Conservation (phyloP, 2,113 vertebrate genomes). For the Stegostoma tigrinum region DNA sequence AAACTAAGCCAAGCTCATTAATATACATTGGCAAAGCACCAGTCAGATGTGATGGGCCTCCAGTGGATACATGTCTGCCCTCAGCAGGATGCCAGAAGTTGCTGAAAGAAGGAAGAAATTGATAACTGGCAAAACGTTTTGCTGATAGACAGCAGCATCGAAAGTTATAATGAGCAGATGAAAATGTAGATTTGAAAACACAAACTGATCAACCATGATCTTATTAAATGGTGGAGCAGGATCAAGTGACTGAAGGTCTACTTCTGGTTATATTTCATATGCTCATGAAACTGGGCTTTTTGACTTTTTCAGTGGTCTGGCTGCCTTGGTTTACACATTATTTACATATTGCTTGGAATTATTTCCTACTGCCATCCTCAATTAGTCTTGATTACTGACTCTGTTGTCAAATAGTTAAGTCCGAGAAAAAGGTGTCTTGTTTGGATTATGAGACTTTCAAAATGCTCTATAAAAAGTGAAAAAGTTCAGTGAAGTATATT, state of each 20-base stretch:
- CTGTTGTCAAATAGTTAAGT: no score
- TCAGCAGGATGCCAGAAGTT: no score
- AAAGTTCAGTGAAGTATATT: background rate
- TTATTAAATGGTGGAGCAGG: no score
- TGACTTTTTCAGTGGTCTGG: background rate
- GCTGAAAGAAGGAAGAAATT: background rate
- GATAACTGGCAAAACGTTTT: background rate
- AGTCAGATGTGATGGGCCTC: background rate
- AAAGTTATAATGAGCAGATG: no score
- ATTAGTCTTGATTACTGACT: background rate
- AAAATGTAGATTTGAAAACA: no score
- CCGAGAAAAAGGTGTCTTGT: no score
- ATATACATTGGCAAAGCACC: background rate
- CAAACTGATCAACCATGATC: no score
- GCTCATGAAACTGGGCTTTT: background rate
- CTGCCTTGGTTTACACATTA: background rate
- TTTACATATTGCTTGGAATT: background rate
- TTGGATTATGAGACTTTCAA: background rate
- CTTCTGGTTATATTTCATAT: no score
- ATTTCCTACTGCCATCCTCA: background rate
- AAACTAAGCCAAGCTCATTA: no score
- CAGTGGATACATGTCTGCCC: background rate
- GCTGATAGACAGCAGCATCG: no score
- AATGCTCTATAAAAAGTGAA: background rate
- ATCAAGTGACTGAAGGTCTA: no score